Conservation (phyloP, 1,140 invertebrate genomes). For the Drosophila ogumai region DNA sequence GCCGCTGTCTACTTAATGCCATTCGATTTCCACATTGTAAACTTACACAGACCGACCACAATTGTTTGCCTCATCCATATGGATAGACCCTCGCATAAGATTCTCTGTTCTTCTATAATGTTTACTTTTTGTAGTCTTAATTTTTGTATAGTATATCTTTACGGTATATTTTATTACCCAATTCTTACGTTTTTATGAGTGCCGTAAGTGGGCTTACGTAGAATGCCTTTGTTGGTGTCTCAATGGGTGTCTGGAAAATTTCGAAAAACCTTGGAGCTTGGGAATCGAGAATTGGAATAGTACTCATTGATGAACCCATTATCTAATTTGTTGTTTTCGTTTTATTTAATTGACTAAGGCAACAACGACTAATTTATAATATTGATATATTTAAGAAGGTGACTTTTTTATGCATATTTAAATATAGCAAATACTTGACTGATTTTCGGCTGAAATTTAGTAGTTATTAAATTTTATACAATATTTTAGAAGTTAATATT, state of each 20-base stretch:
- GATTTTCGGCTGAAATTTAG: no score
- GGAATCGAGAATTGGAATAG: neutral
- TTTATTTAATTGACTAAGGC: neutral
- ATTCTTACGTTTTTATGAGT: neutral
- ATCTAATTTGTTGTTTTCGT: neutral
- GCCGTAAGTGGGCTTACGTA: neutral
- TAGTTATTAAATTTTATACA: no score
- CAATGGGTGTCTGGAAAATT: neutral
- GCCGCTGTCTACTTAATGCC: neutral
- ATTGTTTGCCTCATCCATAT: conserved; percentile 1
- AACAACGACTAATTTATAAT: no score
- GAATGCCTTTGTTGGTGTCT: neutral
- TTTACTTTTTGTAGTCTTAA: no score
- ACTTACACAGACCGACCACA: neutral
- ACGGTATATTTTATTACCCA: neutral
- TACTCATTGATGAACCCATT: neutral
- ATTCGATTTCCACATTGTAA: neutral
- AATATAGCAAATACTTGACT: no score
- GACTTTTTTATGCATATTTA: no score
- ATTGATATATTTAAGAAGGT: no score
- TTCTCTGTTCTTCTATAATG: neutral
- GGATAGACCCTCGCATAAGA: neutral
- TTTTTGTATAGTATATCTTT: neutral
- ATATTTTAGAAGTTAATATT: no score
- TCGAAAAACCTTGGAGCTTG: neutral